Conservation (phyloP, 2,797 vertebrate genomes). For the Psittacula derbiana region DNA sequence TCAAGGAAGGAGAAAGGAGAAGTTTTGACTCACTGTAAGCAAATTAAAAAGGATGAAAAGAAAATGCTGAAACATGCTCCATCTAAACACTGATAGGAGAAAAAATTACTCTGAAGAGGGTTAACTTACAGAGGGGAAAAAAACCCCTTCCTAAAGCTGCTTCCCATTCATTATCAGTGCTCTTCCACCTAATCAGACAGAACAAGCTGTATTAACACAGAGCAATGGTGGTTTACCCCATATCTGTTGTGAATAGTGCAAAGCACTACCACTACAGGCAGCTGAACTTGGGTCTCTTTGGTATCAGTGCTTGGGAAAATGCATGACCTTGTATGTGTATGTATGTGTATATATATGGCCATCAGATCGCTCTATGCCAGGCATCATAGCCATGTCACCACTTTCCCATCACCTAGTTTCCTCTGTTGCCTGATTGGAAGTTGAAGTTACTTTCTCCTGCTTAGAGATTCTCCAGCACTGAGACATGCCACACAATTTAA, state of each 20-base stretch:
- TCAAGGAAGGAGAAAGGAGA: conserved; percentile 79
- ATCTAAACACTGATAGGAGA: background rate
- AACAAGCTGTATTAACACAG: background rate
- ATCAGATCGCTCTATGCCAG: background rate
- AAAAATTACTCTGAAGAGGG: background rate
- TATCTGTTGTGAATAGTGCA: background rate
- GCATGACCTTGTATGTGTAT: background rate
- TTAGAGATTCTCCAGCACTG: background rate
- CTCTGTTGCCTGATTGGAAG: background rate
- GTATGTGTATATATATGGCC: accelerated
- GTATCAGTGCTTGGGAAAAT: background rate
- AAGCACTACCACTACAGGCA: background rate
- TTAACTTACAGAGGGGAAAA: background rate
- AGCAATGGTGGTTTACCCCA: background rate
- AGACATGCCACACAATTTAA: accelerated
- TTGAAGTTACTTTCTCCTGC: background rate
- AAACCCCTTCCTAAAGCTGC: background rate
- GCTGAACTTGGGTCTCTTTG: background rate
- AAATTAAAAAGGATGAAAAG: background rate
- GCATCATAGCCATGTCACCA: background rate
- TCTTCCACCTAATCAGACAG: background rate
- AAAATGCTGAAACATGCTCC: background rate
- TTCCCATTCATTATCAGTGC: background rate
- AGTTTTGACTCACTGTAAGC: conserved; percentile 76
- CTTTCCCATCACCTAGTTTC: background rate